phyloP scores from a whole-genome alignment of 1,140 invertebrate genomes.

The Psilanteris sp. region DNA sequence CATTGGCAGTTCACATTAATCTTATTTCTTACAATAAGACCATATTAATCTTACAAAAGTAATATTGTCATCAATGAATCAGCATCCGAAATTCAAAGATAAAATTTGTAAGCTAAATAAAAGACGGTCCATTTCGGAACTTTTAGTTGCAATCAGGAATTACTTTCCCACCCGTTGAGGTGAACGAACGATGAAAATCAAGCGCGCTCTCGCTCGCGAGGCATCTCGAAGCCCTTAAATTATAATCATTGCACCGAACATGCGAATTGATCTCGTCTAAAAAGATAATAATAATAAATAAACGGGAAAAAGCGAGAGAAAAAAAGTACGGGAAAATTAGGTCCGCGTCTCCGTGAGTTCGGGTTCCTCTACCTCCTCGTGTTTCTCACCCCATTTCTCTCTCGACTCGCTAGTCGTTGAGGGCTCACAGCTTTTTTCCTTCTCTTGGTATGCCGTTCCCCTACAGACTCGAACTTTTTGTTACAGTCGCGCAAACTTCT shows the following conservation, averaged over 20 bases:
- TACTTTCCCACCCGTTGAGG: too few species aligned
- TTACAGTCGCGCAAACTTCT: constrained; percentile 79
- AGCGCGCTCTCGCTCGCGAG: too few species aligned
- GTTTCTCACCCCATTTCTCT: constrained; percentile 62
- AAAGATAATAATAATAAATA: constrained; percentile 39
- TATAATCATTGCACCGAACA: constrained; percentile 1
- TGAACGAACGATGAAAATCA: too few species aligned
- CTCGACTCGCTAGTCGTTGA: constrained; percentile 54
- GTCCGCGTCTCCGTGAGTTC: constrained; percentile 45
- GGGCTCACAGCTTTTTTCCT: constrained; percentile 63
- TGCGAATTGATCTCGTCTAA: constrained; percentile 19
- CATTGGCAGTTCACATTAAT: too few species aligned
- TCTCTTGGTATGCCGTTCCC: constrained; percentile 61
- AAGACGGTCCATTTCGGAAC: too few species aligned
- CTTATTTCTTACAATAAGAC: too few species aligned
- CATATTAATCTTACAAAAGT: too few species aligned
- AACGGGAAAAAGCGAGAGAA: constrained; percentile 5
- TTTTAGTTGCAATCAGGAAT: too few species aligned
- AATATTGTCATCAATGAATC: too few species aligned
- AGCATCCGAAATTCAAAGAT: too few species aligned
- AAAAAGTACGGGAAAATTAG: constrained; percentile 50
- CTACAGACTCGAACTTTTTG: constrained; percentile 74
- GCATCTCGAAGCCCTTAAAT: too few species aligned
- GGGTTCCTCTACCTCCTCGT: constrained; percentile 40
- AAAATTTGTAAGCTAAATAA: too few species aligned